Conservation (phyloP, 30 jellyfish, hydroid and myxozoan genomes). For the Aurelia sp. region DNA sequence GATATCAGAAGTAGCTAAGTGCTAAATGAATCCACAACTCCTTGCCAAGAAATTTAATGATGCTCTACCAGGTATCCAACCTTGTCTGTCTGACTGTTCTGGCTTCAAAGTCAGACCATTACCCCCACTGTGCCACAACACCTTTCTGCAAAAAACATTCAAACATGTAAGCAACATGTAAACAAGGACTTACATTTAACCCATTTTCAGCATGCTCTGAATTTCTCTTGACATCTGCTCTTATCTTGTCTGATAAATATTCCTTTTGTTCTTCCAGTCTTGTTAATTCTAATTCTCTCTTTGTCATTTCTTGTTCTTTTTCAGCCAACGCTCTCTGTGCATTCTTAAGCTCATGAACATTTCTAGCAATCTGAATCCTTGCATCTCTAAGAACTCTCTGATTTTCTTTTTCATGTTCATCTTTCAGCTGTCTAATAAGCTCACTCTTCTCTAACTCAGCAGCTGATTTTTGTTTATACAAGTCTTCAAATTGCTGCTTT, state of each 20-base stretch:
- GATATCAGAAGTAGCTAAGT: too few relatives aligned
- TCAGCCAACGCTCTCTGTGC: constrained; percentile 79
- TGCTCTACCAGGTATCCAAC: too few relatives aligned
- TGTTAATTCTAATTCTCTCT: constrained; percentile 45
- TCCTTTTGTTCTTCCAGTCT: constrained; percentile 74
- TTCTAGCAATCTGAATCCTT: constrained; percentile 77
- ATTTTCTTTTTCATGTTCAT: constrained; percentile 87
- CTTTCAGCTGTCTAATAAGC: constrained; percentile 61
- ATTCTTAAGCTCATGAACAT: constrained; percentile 73
- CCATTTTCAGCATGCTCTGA: constrained; percentile 34
- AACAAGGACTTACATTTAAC: not conserved
- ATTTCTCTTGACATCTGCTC: constrained; percentile 21
- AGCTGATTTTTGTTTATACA: constrained; percentile 44
- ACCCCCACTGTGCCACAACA: too few relatives aligned
- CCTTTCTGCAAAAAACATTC: not conserved
- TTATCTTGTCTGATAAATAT: constrained; percentile 40
- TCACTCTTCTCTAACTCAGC: constrained; percentile 81
- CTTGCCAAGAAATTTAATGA: too few relatives aligned
- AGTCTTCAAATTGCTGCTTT: constrained; percentile 71
- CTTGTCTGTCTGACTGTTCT: too few relatives aligned
- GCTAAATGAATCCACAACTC: too few relatives aligned
- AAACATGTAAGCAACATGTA: not conserved
- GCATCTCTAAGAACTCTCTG: constrained; percentile 81
- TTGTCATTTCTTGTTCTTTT: constrained; percentile 67
- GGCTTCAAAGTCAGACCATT: too few relatives aligned